Evolutionary conservation across 2,888 invertebrate species (phyloP), one percentile per base, ranked within the genome.

Genomic region (Drosophila lutescens): DNA sequence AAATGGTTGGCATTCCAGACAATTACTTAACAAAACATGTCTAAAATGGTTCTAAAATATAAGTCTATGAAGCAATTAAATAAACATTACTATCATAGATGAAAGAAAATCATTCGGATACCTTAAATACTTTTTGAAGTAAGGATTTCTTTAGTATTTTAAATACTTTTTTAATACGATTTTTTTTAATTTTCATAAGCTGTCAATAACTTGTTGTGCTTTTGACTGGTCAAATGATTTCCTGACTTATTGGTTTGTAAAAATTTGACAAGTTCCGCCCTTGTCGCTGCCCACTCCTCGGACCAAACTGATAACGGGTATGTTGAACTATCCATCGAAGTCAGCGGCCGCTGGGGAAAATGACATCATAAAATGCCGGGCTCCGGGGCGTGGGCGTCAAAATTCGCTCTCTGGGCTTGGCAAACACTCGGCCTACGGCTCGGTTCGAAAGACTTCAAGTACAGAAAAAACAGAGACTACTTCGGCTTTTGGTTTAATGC

Each of bases 401-500:
- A 58, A 66, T 54, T 46, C 55, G 56, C 59, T 59, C 71, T 75
- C 71, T 69, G 68, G 74, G 86, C 71, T 80, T 83, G 86, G 72
- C 76, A 67, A 36, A 49, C 73, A 13, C 38, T 49, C 60, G 51
- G 76, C 72, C 73, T 58, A 77, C 76, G 74, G 41, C 57, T 20
- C 34, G 38, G 30, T 23, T 38, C 12, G 15, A 20, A 13, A 47
- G 34, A 65, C 44, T 36, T 66, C 56, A 38, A 67, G 54, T 63
- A 55, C 66, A 15, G 51, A 51, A 68, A 34, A 43, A 55, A 38
- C n/a, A 15, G 59, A 66, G 36, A 56, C 43, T 57, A 53, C 51
- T 54, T 78, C 85, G 58, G 78, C 73, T 76, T 63, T 71, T 69
- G 47, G 79, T 71, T 74, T 86, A 80, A 83, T 83, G 86, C 86